Conservation (phyloP, 2,888 invertebrate species). For the Cancer borealis region DNA sequence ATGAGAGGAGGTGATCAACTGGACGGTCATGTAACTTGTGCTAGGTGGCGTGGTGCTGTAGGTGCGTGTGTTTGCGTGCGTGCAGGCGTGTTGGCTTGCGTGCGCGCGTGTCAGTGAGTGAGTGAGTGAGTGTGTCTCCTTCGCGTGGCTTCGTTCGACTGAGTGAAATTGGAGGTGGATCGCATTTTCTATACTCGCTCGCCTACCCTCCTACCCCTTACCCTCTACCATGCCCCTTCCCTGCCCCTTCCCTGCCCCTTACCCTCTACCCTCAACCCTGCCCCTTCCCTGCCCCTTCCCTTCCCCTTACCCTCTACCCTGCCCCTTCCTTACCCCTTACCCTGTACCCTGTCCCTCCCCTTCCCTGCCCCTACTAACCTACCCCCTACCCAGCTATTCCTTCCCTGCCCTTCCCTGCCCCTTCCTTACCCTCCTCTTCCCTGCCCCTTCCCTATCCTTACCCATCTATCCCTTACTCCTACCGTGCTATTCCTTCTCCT, state of each 20-base stretch:
- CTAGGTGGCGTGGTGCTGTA: too few species aligned
- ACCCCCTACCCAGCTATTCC: not conserved
- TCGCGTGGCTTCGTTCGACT: not conserved
- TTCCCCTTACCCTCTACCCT: too few species aligned
- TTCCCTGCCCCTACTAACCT: not conserved
- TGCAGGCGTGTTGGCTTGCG: not conserved
- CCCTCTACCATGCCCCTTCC: not conserved
- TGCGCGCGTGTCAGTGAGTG: not conserved
- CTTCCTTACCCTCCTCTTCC: not conserved
- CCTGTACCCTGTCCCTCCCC: not conserved
- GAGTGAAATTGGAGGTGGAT: not conserved
- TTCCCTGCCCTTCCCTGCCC: not conserved
- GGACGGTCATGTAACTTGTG: not conserved
- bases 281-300: too few species aligned
- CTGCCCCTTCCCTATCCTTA: not conserved
- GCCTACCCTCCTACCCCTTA: not conserved
- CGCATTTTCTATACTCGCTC: constrained; percentile 34
- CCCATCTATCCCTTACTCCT: not conserved
- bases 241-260: not conserved
- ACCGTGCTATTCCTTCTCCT: not conserved
- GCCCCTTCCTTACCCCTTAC: too few species aligned
- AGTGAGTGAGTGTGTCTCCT: not conserved
- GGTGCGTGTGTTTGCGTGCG: not conserved
- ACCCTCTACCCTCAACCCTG: too few species aligned
- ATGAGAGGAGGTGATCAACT: not conserved